Evolutionary conservation across 2,797 vertebrate species (phyloP), one percentile per base, ranked within the genome.

Genomic region (Chrosomus eos): DNA sequence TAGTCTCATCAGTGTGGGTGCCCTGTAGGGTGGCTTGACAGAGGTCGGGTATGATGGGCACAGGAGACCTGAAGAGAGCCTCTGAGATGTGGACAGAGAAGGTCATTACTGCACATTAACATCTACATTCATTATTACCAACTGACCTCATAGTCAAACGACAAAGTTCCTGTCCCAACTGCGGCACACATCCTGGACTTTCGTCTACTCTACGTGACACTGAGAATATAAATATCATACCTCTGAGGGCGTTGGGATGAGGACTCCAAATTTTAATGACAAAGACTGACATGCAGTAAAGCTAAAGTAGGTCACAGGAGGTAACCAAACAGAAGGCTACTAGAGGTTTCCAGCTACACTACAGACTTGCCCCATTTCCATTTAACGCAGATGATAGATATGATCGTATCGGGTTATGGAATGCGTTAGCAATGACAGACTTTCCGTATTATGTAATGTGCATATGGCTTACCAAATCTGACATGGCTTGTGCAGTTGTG

Each of bases 101-200:
- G 89, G 91, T 93, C 91, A 88, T 93, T 93, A 92, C 87, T 85
- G 86, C 91, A 89, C 91, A 93, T 92, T 94, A 93, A 87, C 86
- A 90, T 93, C 92, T 84, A 92, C 90, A 91, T 91, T 92, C 92
- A 90, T 90, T 89, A 89, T 80, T 88, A 88, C 21, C 73, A 85
- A 88, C 88, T 82, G 88, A 91, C 86, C 90, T 88, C 83, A 33
- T 48, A 87, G 89, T 90, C 89, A 85, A 74, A 84, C 83, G 80
- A 60, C 78, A 89, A 88, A 85, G 84, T 86, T 82, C 80, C 82
- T 77, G 53, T 55, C 82, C 73, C 48, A 55, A 87, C 85, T 62
- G 53, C 81, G 81, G 77, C 85, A 81, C 67, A 78, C 62, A 89
- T 80, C 84, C 83, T 85, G 68, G 79, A 84, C 77, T 72, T 86